These are phyloP conservation scores for Ammodytes marinus DNA, from an alignment of 2,113 vertebrate genomes.

Conservation along the genomic window DNA sequence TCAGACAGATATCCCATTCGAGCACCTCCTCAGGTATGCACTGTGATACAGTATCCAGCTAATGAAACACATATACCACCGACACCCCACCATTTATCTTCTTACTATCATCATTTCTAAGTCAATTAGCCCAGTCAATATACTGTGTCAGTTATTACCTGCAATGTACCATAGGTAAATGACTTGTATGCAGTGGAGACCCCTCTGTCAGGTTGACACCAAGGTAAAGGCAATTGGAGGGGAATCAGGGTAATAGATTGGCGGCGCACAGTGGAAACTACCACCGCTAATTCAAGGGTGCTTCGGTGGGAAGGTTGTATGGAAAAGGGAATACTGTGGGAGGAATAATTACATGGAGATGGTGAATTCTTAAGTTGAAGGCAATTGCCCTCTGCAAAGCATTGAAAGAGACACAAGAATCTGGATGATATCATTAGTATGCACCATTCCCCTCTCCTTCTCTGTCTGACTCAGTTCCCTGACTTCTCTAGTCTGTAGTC, in stretches of 20 bases:
- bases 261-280: conserved; percentile 24
- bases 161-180: conserved; percentile 58
- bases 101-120: conserved; percentile 51
- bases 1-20: conserved; percentile 49
- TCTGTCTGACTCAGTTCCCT: conserved; percentile 47
- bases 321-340: conserved; percentile 16
- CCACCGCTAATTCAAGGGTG: conserved; percentile 32
- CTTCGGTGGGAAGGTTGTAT: conserved; percentile 12
- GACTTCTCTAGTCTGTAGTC: conserved; percentile 39
- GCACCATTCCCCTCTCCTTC: conserved; percentile 35
- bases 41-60: conserved; percentile 41
- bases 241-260: conserved; percentile 46
- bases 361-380: conserved; percentile 36
- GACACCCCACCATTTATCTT: conserved; percentile 57
- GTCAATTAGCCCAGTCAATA: conserved; percentile 73
- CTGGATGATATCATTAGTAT: conserved; percentile 75
- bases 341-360: conserved; percentile 40
- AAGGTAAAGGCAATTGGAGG: conserved; percentile 25
- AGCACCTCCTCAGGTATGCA: conserved; percentile 47
- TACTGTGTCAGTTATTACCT: conserved; percentile 67
- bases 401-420: conserved; percentile 57
- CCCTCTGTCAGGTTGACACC: conserved; percentile 40
- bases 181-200: conserved; percentile 29
- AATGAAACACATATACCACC: conserved; percentile 58
- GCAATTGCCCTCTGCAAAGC: conserved; percentile 44